Base-by-base conservation (phyloP, 1,140 invertebrate species). In the Lordiphosa stackelbergi region DNA sequence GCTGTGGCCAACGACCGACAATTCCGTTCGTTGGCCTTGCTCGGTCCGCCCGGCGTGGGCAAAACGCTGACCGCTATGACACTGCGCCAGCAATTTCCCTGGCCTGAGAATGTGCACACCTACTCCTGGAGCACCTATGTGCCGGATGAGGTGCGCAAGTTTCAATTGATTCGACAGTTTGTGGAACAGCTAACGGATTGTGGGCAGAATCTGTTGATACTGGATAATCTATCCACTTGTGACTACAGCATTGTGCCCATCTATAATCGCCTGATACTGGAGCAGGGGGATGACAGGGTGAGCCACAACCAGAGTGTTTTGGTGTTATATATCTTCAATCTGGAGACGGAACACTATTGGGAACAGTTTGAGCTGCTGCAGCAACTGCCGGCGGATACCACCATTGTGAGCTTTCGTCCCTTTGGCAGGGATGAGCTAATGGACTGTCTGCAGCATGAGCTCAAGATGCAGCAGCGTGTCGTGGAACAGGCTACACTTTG, bases 81-180 rank as follows among this genome's bases (percentile, higher is more conserved):
- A 0, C 24, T 86, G 1, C n/a, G 38, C 1, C 31, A 68, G 4
- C 24, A 63, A 12, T 86, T 78, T 46, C 85, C 84, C 19, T 86
- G 85, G 85, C 69, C 56, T n/a, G 65, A 73, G 51, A 85, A 86
- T 19, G 69, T 66, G 4, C 75, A 84, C n/a, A 48, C 43, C 8
- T 86, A 86, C 22, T 69, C 73, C 1, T 86, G 85, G 85, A 74
- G 56, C 54, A 85, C 83, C 0, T 54, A 54, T 35, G 78, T 81
- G 1, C 28, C 66, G 7, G 58, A 86, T 11, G 69, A 64, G 4
- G 66, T 28, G 3, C 51, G 59, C 5, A 86, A 78, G 48, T 72
- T 86, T n/a, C 65, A 64, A 3, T 35, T 81, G 52, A 34, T 86
- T 1, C 45, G 66, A 5, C 43, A 74, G 7, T 81, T 74, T 35